Conservation (phyloP, 23 tunicate species). For the Ascidia mentula region DNA sequence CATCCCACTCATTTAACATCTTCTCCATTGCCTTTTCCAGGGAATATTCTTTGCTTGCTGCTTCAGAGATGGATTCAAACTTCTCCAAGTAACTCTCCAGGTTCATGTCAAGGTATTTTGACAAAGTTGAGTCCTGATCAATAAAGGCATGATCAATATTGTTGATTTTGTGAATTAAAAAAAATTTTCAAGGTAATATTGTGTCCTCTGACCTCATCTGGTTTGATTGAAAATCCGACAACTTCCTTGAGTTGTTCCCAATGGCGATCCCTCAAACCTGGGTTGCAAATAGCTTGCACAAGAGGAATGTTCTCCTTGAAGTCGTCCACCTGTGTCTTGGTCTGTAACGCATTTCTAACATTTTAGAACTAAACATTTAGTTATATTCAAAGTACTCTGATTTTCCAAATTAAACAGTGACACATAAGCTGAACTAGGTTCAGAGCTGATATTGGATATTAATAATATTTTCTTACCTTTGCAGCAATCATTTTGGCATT, state of each 20-base stretch:
- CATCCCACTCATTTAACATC: slow-evolving; percentile 97
- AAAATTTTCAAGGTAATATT: not conserved
- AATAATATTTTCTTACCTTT: slow-evolving; percentile 40
- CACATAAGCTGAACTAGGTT: no score
- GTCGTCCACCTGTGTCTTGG: slow-evolving; percentile 79
- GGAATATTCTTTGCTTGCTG: slow-evolving; percentile 95
- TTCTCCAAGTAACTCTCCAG: slow-evolving; percentile 72
- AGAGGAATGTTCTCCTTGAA: slow-evolving; percentile 94
- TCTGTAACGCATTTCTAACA: slow-evolving; percentile 19
- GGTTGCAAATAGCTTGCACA: slow-evolving; percentile 91
- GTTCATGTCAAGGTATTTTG: slow-evolving; percentile 94
- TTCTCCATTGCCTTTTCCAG: slow-evolving; percentile 99
- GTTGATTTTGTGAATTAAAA: not conserved
- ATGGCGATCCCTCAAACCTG: slow-evolving; percentile 96
- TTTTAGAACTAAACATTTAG: not conserved
- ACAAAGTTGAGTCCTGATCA: slow-evolving; percentile 71
- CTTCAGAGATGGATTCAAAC: slow-evolving; percentile 92
- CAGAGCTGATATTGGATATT: not conserved
- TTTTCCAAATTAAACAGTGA: not conserved
- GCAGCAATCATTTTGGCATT: slow-evolving; percentile 84
- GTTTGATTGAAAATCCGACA: slow-evolving; percentile 86
- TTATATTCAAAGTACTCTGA: not conserved
- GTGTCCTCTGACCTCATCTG: slow-evolving; percentile 60
- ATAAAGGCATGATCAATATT: no score
- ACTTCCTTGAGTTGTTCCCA: slow-evolving; percentile 82